phyloP scores from a whole-genome alignment of 2,797 vertebrate genomes.

The Helarctos malayanus region DNA sequence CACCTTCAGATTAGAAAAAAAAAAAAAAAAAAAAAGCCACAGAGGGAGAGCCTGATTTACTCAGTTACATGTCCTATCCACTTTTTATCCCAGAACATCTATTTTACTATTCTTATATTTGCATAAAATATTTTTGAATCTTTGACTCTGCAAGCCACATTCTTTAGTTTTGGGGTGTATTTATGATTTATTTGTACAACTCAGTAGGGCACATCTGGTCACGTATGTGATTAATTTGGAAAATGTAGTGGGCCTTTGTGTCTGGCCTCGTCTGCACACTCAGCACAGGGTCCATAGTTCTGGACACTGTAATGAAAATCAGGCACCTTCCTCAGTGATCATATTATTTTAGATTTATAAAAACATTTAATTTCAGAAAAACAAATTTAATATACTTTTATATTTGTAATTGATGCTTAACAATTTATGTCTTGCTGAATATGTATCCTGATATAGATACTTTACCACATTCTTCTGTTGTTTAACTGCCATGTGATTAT shows the following conservation, averaged over 20 bases:
- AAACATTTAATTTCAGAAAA: constrained; percentile 46
- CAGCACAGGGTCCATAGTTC: not conserved
- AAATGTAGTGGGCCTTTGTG: not conserved
- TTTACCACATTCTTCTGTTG: not conserved
- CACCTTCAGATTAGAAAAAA: not conserved
- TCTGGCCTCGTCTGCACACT: not conserved
- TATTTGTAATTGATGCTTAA: not conserved
- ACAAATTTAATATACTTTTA: not conserved
- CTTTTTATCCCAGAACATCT: constrained; percentile 22
- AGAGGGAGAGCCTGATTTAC: not conserved
- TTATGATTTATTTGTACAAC: constrained; percentile 78
- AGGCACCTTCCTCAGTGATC: not conserved
- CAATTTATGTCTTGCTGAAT: not conserved
- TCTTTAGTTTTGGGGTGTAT: constrained; percentile 66
- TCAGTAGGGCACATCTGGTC: constrained; percentile 69
- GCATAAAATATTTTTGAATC: constrained; percentile 42
- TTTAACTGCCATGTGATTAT: not conserved
- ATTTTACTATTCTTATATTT: constrained; percentile 59
- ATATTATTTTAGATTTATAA: not conserved
- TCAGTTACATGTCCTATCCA: not conserved
- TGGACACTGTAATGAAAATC: not conserved
- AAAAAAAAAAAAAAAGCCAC: constrained; percentile 24
- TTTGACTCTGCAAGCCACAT: constrained; percentile 53
- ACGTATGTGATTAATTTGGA: constrained; percentile 64
- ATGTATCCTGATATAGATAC: not conserved